Base-by-base conservation (phyloP, 2,888 invertebrate genomes). In the Fissipunctia ypsillon region DNA sequence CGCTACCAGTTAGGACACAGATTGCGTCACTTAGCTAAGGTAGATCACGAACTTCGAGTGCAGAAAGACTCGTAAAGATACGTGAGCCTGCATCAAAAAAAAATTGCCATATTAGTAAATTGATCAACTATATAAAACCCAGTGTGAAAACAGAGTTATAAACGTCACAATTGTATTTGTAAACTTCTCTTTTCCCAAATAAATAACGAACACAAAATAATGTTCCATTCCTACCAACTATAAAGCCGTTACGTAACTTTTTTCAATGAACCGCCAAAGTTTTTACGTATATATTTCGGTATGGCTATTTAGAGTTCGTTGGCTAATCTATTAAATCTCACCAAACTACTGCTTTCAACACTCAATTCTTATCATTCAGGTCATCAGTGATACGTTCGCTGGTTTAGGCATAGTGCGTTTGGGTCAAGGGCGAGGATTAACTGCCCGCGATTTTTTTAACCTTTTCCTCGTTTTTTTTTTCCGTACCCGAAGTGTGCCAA, bases 301-400 rank as follows among this genome's bases (percentile, higher is more conserved):
- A 45, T 35, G 63, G 56, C 65, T 71, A 73, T 75, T 71, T 71
- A 73, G 67, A 81, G 71, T 75, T 83, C n/a, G 57, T 61, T 54
- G 31, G 45, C 50, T 77, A 80, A 84, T 80, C 80, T 85, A 72
- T 80, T 71, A 77, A 84, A 82, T 81, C 73, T 64, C 22, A 71
- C 73, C 69, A 74, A 81, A 78, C 68, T 75, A 75, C 77, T 67
- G 61, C 73, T 84, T 82, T 85, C 82, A 87, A 76, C 84, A 78
- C 83, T 86, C 76, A 79, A 70, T 76, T 61, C 66, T 86, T 87
- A 87, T 87, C 87, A 77, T 81, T 76, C 48, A 75, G 84, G 87
- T 71, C 86, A 87, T 87, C 87, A 45, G 68, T 73, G 84, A 87
- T 86, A 83, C 75, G 73, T 78, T 65, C 69, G 76, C 76, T 63